These are phyloP conservation scores for Myotis myotis DNA, from an alignment of 2,797 vertebrate genomes.

Conservation along the genomic window DNA sequence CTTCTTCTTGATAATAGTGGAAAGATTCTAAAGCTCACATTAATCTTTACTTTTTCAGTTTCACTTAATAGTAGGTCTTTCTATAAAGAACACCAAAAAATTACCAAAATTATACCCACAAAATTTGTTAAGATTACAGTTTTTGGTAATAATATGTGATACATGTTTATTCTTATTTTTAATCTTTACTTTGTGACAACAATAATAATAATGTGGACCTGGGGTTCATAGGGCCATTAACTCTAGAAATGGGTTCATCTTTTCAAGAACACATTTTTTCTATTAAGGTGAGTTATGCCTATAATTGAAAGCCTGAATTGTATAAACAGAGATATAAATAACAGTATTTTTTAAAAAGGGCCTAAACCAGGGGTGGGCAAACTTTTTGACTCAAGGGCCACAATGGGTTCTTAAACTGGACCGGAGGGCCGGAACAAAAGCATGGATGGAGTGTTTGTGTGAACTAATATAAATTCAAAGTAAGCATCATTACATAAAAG, in stretches of 20 bases:
- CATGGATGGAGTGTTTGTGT: no score
- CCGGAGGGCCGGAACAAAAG: no score
- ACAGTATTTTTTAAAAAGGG: constrained; percentile 1
- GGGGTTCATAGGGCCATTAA: background rate
- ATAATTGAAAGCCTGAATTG: constrained; percentile 29
- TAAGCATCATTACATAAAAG: no score
- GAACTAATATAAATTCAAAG: no score
- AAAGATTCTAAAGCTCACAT: background rate
- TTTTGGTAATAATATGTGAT: constrained; percentile 19
- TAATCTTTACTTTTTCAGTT: constrained; percentile 17
- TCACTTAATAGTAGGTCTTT: constrained; percentile 16
- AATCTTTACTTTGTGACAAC: constrained; percentile 10
- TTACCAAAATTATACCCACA: background rate
- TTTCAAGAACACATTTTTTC: constrained; percentile 60
- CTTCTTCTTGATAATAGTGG: background rate
- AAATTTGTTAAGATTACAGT: background rate
- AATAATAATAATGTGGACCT: constrained; percentile 41
- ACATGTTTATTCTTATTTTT: constrained; percentile 43
- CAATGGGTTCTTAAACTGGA: no score
- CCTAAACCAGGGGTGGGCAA: background rate
- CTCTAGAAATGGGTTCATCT: constrained; percentile 39
- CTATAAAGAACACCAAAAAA: constrained; percentile 24
- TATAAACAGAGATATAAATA: background rate
- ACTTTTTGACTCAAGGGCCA: no score
- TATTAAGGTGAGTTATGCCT: background rate